phyloP scores from a whole-genome alignment of 2,797 vertebrate genomes.

The Lophotriccus pileatus region DNA sequence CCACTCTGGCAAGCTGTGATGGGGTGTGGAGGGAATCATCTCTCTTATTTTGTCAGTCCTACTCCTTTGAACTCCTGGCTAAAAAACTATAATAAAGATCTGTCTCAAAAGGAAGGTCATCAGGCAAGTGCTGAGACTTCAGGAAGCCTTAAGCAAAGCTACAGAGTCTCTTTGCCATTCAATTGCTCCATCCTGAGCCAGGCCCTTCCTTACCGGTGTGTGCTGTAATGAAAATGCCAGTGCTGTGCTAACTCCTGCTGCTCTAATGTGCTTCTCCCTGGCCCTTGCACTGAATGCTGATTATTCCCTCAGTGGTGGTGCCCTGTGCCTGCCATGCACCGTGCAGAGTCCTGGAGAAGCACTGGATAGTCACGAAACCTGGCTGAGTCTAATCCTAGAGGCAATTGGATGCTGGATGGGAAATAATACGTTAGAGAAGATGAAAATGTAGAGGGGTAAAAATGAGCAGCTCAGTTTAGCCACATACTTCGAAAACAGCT shows the following conservation, averaged over 20 bases:
- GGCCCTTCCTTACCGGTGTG: not conserved
- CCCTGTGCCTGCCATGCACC: fast-evolving
- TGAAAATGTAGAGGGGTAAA: not conserved
- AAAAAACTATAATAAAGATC: slow-evolving; percentile 25
- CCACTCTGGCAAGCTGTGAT: not conserved
- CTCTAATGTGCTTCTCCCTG: not conserved
- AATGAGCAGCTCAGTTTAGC: not conserved
- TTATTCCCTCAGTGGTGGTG: not conserved
- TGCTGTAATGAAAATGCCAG: not conserved
- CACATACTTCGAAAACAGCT: not conserved
- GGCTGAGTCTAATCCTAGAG: not conserved
- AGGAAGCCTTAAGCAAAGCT: slow-evolving; percentile 18
- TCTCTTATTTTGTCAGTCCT: slow-evolving; percentile 14
- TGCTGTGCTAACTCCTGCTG: slow-evolving; percentile 2
- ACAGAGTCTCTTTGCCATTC: not conserved
- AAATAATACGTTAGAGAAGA: not conserved
- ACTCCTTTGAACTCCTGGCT: not conserved
- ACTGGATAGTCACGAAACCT: fast-evolving
- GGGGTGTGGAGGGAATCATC: slow-evolving; percentile 8
- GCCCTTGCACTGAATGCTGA: not conserved
- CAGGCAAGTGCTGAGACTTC: slow-evolving; percentile 19
- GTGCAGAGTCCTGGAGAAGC: not conserved
- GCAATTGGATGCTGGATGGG: not conserved
- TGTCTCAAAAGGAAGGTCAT: slow-evolving; percentile 19
- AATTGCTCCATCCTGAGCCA: slow-evolving; percentile 8